Conservation (phyloP, 2,888 invertebrate species). For the Nematopogon swammerdamellus region DNA sequence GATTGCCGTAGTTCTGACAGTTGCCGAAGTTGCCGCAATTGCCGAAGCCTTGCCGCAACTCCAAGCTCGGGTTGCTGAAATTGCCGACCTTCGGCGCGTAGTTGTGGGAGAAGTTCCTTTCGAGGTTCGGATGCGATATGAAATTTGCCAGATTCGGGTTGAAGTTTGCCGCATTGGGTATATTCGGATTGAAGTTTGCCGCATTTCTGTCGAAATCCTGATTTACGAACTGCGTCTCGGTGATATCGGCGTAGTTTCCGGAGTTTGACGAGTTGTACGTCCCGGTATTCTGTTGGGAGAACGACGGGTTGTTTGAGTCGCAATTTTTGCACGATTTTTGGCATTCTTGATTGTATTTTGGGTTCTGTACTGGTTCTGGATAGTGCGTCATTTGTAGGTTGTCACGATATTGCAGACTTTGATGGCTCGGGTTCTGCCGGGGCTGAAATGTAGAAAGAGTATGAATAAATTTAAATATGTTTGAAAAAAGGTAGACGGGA, state of each 20-base stretch:
- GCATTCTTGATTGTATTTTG: conserved; percentile 26
- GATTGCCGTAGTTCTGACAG: conserved; percentile 7
- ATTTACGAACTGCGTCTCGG: conserved; percentile 7
- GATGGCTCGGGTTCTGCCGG: conserved; percentile 3
- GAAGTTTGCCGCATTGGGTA: neutral
- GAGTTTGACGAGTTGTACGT: conserved; percentile 15
- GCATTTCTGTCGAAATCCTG: conserved; percentile 6
- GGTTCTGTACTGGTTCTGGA: conserved; percentile 19
- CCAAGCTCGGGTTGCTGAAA: conserved; percentile 12
- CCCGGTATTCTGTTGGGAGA: conserved; percentile 26
- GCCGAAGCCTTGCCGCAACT: neutral
- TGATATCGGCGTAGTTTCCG: conserved; percentile 10
- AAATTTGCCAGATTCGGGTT: conserved; percentile 8
- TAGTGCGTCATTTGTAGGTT: conserved; percentile 10
- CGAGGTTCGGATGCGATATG: conserved; percentile 12
- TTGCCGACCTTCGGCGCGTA: conserved; percentile 6
- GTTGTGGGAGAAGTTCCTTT: conserved; percentile 7
- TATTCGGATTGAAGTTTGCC: neutral
- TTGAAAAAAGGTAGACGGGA: no score
- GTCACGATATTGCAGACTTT: conserved; percentile 10
- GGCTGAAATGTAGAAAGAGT: neutral
- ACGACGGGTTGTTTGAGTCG: conserved; percentile 21
- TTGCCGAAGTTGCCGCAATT: conserved; percentile 3
- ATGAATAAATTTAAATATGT: no score
- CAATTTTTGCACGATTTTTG: conserved; percentile 23